A percentile compares a stretch with the other conserved stretches of the same genome.
These are phyloP conservation scores for Syngnathoides biaculeatus DNA, from an alignment of 2,113 vertebrate species.

Conservation along the genomic window DNA sequence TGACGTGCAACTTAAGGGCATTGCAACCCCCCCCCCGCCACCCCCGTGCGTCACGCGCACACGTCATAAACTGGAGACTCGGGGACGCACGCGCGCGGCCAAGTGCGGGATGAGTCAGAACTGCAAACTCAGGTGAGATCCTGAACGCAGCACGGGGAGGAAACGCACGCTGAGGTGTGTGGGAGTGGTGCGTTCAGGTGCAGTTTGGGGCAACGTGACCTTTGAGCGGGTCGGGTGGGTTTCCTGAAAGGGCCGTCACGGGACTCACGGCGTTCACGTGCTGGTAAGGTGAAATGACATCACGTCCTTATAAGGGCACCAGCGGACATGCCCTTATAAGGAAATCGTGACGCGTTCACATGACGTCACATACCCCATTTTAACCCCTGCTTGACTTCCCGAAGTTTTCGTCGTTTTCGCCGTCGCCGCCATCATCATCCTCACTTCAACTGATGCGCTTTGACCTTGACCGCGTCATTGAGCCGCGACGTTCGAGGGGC, in stretches of 20 bases:
- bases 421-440: too few relatives aligned
- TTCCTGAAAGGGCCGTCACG: not conserved
- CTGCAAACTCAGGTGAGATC: conserved; percentile 10
- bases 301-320: not conserved
- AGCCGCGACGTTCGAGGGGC: conserved; percentile 22
- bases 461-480: conserved; percentile 76
- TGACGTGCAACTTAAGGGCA: conserved; percentile 62
- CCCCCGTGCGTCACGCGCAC: conserved; percentile 49
- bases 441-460: not conserved
- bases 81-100: conserved; percentile 18
- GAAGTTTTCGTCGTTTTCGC: not conserved
- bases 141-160: not conserved
- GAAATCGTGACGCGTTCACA: not conserved
- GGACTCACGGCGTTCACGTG: not conserved
- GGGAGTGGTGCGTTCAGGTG: not conserved
- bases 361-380: not conserved
- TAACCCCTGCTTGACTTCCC: not conserved
- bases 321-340: not conserved
- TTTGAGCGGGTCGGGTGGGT: too few relatives aligned
- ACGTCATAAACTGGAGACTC: conserved; percentile 55
- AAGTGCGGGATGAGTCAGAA: conserved; percentile 3
- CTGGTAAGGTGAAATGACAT: not conserved
- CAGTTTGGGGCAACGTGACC: not conserved
- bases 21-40: conserved; percentile 39
- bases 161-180: not conserved